Evolutionary conservation across 2,888 invertebrate genomes (phyloP), one percentile per base, ranked within the genome.

Genomic region (Ophion costatus): DNA sequence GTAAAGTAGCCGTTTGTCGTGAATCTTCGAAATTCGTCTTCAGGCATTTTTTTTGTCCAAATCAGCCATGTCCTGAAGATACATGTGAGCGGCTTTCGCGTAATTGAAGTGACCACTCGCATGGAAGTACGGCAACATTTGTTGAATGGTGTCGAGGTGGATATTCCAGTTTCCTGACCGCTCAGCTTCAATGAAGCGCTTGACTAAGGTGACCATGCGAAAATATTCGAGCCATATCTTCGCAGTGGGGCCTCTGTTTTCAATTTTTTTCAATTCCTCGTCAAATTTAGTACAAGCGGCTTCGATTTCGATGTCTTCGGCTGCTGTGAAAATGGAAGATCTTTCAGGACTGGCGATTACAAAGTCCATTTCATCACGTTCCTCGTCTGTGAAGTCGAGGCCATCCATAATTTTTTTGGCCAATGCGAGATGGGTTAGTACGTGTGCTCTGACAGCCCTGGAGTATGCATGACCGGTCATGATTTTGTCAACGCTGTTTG

Each of bases 381-480:
- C 84, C n/a, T 86, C 78, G 29, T 57, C 80, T 2, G 79, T 80
- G 57, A 84, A 84, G 11, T 84, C 83, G 2, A 87, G 70, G n/a
- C 51, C 63, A 51, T 86, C 67, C 22, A 86, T 64, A 42, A 85
- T 70, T 20, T 59, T 63, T 61, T 85, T 87, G 10, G 84, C 69
- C 45, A 89, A 22, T 22, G 89, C 80, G 20, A 87, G 75, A 61
- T 89, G 87, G 42, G 76, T 78, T 42, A 91, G 75, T 20, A 82
- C 82, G 82, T 91, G 90, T 42, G 79, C 90, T 73, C 90, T 80
- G n/a, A 91, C 88, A 64, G 89, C 90, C 33, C 90, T 80, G 0
- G 88, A 61, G 82, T 91, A 91, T 9, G 88, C 87, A 76, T 90
- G 90, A 11, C 90, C 90, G 56, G 69, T n/a, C 67, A 89, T 57